Conservation (phyloP, 64 coral and sea anemone genomes). For the Pocillopora verrucosa region DNA sequence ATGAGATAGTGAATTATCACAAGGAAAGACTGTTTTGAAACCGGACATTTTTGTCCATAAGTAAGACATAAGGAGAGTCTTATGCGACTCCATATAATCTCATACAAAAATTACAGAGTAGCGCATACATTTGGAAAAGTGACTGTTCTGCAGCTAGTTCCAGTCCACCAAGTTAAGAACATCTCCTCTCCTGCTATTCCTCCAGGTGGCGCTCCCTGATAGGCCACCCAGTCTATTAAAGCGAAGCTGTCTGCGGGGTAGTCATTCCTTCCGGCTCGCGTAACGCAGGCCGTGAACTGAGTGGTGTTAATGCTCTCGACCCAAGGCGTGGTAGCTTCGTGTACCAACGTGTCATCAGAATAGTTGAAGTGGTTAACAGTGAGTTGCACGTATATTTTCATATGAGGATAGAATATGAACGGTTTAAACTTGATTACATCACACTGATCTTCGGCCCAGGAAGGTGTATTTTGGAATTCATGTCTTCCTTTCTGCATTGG, state of each 20-base stretch:
- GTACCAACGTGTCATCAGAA: constrained; percentile 9
- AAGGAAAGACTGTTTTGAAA: too few relatives aligned
- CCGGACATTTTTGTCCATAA: too few relatives aligned
- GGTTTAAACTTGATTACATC: constrained; percentile 36
- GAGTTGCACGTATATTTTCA: constrained; percentile 54
- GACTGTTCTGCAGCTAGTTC: constrained; percentile 19
- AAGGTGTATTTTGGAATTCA: background rate
- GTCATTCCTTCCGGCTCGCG: background rate
- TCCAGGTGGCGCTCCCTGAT: constrained; percentile 29
- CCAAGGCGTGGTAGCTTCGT: constrained; percentile 55
- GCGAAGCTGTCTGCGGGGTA: constrained; percentile 11
- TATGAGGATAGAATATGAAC: constrained; percentile 57
- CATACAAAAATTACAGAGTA: too few relatives aligned
- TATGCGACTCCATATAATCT: too few relatives aligned
- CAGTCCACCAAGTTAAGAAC: constrained; percentile 32
- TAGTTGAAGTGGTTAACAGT: constrained; percentile 55
- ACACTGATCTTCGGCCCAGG: constrained; percentile 4
- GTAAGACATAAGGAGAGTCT: too few relatives aligned
- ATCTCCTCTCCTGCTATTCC: constrained; percentile 7
- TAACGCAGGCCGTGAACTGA: too few relatives aligned
- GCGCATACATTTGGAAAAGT: background rate
- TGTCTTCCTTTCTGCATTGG: constrained; percentile 41
- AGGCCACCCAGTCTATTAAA: constrained; percentile 61
- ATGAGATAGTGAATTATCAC: too few relatives aligned
- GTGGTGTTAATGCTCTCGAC: constrained; percentile 55